Evolutionary conservation across 2,888 invertebrate species (phyloP), one percentile per base, ranked within the genome.

Genomic region (Apodemia duryi): DNA sequence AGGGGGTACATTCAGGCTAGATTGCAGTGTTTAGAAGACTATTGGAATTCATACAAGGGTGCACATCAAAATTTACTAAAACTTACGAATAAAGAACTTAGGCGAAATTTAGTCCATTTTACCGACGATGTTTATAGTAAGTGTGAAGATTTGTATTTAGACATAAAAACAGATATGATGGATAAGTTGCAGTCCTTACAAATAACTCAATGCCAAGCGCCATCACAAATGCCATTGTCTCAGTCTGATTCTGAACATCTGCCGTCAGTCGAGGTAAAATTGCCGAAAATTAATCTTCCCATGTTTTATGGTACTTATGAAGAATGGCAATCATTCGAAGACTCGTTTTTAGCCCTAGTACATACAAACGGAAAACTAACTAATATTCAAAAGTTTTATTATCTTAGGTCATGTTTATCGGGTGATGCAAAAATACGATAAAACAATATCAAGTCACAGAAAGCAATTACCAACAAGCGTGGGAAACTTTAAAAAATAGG

Each of bases 401-500:
- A 72, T 63, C 65, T 70, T 35, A 73, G 72, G 46, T 64, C 68
- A 6, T 71, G 68, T 64, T 38, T 70, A 11, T 61, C 67, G 11
- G 73, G 69, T 4, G 71, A 73, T 65, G 70, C 70, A 9, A 72
- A 46, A 61, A n/a, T 61, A 21, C 57, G 71, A 38, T 57, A 70
- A 13, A 67, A 67, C 21, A 67, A 69, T 32, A 63, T 70, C 3
- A 63, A 63, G 29, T 64, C 70, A 21, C 69, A 70, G 0, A 65
- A 65, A 11, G 61, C 43, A 43, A 43, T 6, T 51, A 51, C 51
- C 13, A 4, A 6, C 21, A 21, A 51, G 51, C n/a, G 9, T 21
- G 21, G 73, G 71, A 63, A 72, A 72, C 29, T 41, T 28, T n/a
- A 64, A 64, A 63, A 71, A 71, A 28, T 73, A 71, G 71, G 54